Percentiles rank a stretch among this genome's conserved stretches.
phyloP scores from a whole-genome alignment of 2,797 vertebrate species.

The Kryptolebias ocellatus region DNA sequence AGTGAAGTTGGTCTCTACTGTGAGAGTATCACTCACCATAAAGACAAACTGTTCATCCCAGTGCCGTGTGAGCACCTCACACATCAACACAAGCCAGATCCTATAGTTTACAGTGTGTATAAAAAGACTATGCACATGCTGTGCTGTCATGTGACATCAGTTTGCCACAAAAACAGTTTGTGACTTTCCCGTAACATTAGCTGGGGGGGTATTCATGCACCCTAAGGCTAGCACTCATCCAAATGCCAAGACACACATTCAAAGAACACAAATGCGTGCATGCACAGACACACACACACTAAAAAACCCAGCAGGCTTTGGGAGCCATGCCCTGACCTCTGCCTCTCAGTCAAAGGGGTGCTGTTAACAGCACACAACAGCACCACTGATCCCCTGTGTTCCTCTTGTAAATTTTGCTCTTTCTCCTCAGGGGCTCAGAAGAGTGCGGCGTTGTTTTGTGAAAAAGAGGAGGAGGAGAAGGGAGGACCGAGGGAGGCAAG shows the following conservation, averaged over 20 bases:
- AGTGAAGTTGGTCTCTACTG: slow-evolving; percentile 43
- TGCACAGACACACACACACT: slow-evolving; percentile 34
- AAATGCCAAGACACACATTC: slow-evolving; percentile 58
- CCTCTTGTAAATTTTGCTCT: slow-evolving; percentile 84
- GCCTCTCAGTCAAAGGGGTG: slow-evolving; percentile 69
- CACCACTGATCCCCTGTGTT: slow-evolving; percentile 72
- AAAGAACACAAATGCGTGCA: slow-evolving; percentile 50
- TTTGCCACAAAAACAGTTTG: slow-evolving; percentile 67
- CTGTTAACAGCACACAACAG: slow-evolving; percentile 74
- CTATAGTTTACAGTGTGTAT: slow-evolving; percentile 53
- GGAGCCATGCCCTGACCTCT: slow-evolving; percentile 74
- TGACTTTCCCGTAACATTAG: slow-evolving; percentile 67
- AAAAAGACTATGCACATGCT: slow-evolving; percentile 58
- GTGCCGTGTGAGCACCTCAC: slow-evolving; percentile 21
- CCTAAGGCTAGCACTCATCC: slow-evolving; percentile 53
- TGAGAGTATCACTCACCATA: slow-evolving; percentile 41
- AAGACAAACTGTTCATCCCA: slow-evolving; percentile 43
- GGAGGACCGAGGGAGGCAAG: slow-evolving; percentile 39
- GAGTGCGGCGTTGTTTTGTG: slow-evolving; percentile 74
- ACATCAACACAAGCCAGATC: slow-evolving; percentile 45
- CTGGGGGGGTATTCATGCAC: slow-evolving; percentile 45
- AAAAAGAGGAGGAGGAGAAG: slow-evolving; percentile 60
- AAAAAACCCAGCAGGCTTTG: slow-evolving; percentile 64
- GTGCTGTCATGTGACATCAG: slow-evolving; percentile 68
- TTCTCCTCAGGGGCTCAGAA: slow-evolving; percentile 73